A percentile compares a stretch with the other conserved stretches of the same genome.
These are phyloP conservation scores for Piaya cayana DNA, from an alignment of 2,113 vertebrate species.

Conservation along the genomic window DNA sequence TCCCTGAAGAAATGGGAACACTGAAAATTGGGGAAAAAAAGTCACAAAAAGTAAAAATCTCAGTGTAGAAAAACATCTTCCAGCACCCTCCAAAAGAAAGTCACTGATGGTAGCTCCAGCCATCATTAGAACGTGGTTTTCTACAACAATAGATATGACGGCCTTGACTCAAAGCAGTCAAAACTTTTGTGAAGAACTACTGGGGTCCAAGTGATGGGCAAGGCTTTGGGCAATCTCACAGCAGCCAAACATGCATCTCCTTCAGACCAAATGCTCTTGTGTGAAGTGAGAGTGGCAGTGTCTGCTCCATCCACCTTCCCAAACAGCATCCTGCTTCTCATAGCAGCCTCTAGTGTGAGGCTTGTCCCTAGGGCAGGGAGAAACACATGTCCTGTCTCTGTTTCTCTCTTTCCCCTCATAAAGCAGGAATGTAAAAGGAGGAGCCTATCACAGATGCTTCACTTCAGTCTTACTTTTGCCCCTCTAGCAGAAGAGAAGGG, in stretches of 20 bases:
- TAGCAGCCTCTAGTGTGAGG: not conserved
- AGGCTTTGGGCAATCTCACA: not conserved
- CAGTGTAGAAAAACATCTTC: not conserved
- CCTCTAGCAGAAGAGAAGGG: not conserved
- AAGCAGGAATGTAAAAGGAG: not conserved
- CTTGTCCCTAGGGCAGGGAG: not conserved
- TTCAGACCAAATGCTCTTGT: not conserved
- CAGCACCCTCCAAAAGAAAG: not conserved
- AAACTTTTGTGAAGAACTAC: not conserved
- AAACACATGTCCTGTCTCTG: accelerated
- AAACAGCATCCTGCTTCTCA: not conserved
- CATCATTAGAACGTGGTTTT: not conserved
- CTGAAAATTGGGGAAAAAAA: not conserved
- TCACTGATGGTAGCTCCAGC: not conserved
- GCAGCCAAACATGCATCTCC: not conserved
- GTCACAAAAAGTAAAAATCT: not conserved
- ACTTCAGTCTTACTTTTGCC: not conserved
- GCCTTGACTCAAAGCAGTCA: not conserved
- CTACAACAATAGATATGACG: not conserved
- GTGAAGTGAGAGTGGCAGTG: accelerated
- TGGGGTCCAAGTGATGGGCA: not conserved
- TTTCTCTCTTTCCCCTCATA: not conserved
- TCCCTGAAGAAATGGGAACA: not conserved
- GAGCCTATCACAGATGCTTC: not conserved
- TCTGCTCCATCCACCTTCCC: not conserved